Evolutionary conservation across 2,113 vertebrate genomes (phyloP).

Genomic region (Tychaedon coryphoeus): DNA sequence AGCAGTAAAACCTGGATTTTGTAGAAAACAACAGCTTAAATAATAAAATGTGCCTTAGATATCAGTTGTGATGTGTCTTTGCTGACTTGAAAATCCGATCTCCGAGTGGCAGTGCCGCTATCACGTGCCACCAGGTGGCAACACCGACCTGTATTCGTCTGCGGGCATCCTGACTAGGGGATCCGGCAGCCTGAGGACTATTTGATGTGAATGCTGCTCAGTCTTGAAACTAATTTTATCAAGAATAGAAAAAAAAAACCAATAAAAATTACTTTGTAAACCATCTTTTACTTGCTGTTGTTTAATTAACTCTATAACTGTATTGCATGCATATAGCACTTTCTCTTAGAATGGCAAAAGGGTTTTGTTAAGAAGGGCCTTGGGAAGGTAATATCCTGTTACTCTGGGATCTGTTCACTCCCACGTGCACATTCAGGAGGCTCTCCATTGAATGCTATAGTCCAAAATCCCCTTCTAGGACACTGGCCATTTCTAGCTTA

Average conservation of each 20-base stretch:
- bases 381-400: background rate
- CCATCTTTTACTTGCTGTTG: background rate
- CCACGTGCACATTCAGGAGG: background rate
- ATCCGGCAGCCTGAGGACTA: fast-evolving
- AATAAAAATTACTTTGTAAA: background rate
- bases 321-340: background rate
- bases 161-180: too few species aligned
- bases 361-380: background rate
- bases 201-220: background rate
- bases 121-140: background rate
- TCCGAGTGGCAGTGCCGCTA: background rate
- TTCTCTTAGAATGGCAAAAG: background rate
- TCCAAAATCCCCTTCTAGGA: background rate
- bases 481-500: background rate
- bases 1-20: background rate
- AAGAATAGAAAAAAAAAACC: fast-evolving
- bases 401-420: background rate
- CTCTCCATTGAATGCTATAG: background rate
- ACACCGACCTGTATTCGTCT: background rate
- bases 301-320: background rate
- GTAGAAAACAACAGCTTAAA: background rate
- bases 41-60: background rate
- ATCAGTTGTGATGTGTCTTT: background rate
- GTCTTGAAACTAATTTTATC: background rate
- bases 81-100: background rate